A percentile compares a stretch with the other conserved stretches of the same genome.
Conservation (phyloP, 1,140 invertebrate species). For the Leptinotarsa undecemlineata region DNA sequence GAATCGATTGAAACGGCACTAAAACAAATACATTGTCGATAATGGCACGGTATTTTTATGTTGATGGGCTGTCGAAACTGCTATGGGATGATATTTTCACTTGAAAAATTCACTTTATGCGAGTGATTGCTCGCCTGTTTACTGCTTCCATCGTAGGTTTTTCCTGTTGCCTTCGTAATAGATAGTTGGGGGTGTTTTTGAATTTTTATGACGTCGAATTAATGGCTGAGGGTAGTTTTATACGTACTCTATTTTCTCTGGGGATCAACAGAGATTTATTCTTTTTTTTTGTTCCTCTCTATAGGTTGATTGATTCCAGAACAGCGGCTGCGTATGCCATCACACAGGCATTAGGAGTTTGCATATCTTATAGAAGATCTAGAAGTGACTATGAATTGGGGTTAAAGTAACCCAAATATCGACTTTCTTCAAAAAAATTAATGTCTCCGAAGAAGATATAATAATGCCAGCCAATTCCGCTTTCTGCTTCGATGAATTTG, state of each 20-base stretch:
- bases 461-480: too few species aligned
- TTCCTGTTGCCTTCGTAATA: background rate
- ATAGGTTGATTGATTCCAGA: too few species aligned
- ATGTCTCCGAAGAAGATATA: too few species aligned
- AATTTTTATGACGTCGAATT: background rate
- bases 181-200: background rate
- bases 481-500: too few species aligned
- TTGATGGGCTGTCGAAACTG: constrained; percentile 19
- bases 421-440: too few species aligned
- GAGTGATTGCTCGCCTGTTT: background rate
- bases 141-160: background rate
- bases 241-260: background rate
- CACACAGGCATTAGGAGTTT: too few species aligned
- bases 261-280: too few species aligned
- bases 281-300: too few species aligned
- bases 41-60: constrained; percentile 15
- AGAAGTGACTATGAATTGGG: too few species aligned
- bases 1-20: constrained; percentile 3
- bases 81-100: constrained; percentile 2
- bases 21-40: constrained; percentile 20
- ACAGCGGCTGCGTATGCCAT: too few species aligned
- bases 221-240: background rate
- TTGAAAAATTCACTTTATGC: constrained; percentile 8
- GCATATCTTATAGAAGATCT: too few species aligned
- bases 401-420: too few species aligned